phyloP scores from a whole-genome alignment of 2,113 vertebrate species.

The Danio rerio region GRCz12tu NC_133183.1:42343501-42344000 shows the following conservation, averaged over 20 bases:
- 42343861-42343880: constrained; percentile 14
- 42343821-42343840: constrained; percentile 21
- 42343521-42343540: no score
- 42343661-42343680: background rate
- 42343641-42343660: background rate
- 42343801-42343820: constrained; percentile 13
- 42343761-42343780: constrained; percentile 13
- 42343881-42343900: constrained; percentile 5
- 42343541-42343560: no score
- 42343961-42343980: background rate
- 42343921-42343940: constrained; percentile 5
- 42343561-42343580: background rate
- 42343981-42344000: constrained; percentile 24
- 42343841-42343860: constrained; percentile 21
- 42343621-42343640: background rate
- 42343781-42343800: constrained; percentile 2
- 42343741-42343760: constrained; percentile 6
- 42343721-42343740: background rate
- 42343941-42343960: constrained; percentile 9
- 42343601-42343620: background rate
- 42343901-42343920: constrained; percentile 42
- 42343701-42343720: constrained; percentile 14
- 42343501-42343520: no score
- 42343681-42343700: constrained; percentile 4
- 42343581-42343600: background rate